Percentiles rank a stretch among this genome's conserved stretches.
These are phyloP conservation scores for Drosophila gaucha DNA, from an alignment of 2,888 invertebrate species.

Conservation along the genomic window DNA sequence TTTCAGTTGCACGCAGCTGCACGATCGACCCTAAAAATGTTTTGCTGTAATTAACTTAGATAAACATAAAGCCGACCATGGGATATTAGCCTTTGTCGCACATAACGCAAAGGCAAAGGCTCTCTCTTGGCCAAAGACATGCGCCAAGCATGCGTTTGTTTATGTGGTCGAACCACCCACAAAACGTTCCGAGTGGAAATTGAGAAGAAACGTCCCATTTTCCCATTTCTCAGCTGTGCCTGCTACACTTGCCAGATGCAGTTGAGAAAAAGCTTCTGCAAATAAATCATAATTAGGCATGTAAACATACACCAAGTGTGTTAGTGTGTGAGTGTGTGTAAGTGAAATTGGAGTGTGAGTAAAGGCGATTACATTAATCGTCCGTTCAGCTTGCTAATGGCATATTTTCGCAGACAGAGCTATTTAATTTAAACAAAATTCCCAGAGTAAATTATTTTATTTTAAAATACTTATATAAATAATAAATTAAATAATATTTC, in stretches of 20 bases:
- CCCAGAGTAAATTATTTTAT: no score
- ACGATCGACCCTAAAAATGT: conserved; percentile 68
- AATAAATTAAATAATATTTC: no score
- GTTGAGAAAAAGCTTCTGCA: conserved; percentile 59
- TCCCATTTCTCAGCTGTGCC: conserved; percentile 22
- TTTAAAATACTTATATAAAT: no score
- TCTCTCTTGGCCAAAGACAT: conserved; percentile 32
- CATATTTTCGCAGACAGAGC: not conserved
- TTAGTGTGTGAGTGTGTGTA: not conserved
- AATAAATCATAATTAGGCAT: conserved; percentile 77
- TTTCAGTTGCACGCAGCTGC: conserved; percentile 54
- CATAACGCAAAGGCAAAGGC: conserved; percentile 1
- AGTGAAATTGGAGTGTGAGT: conserved; percentile 21
- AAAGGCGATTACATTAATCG: conserved; percentile 58
- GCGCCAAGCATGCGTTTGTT: conserved; percentile 34
- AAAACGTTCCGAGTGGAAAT: conserved; percentile 5
- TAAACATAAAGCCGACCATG: conserved; percentile 66
- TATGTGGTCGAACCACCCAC: conserved; percentile 35
- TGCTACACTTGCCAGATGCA: conserved; percentile 43
- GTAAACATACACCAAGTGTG: conserved; percentile 44
- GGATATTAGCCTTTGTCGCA: conserved; percentile 58
- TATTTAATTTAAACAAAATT: not conserved
- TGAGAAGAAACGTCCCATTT: not conserved
- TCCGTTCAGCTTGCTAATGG: conserved; percentile 31
- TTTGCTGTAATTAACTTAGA: conserved; percentile 80